Evolutionary conservation across 2,888 invertebrate genomes (phyloP), one percentile per base, ranked within the genome.

Genomic region (Chymomyza amoena): DNA sequence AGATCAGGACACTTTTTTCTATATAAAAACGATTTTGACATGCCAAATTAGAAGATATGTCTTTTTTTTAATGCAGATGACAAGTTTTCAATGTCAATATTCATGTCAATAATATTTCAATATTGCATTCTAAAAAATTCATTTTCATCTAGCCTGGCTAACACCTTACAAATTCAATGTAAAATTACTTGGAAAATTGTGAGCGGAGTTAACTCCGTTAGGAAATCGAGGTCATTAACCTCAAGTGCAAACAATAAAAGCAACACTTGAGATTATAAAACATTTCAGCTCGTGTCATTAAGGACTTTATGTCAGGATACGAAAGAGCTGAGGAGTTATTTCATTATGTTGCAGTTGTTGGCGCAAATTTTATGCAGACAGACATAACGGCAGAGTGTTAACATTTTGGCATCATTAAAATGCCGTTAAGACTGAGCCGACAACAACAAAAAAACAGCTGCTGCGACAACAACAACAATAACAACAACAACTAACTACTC

Each of bases 241-340:
- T 45, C 39, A 45, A 45, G 39, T 45, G 10, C 39, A 13, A 4
- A 13, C 4, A 54, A 54, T 54, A 54, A 54, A 18, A 18, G 18
- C 16, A 54, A 18, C 80, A 78, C 80, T 87, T 70, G 69, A 78
- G 80, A 87, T 76, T 84, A 82, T 77, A 70, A 75, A 79, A 69
- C 15, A 61, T 72, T 39, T 76, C 80, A 81, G 76, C 75, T 51
- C 68, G 64, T 77, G 68, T 72, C 64, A 66, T 7, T 39, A 39
- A 59, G 57, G 36, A 69, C 15, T n/a, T n/a, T n/a, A 62, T 16
- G 66, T 1, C 45, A 15, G 59, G 20, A 59, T 18, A 28, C 20
- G 7, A n/a, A 25, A 10, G n/a, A 28, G 20, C 20, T 50, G 20
- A 65, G 45, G 32, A 32, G 32, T 32, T 72, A 39, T 64, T 73